Percentiles rank a stretch among this genome's conserved stretches.
Conservation (phyloP, 2,888 invertebrate species). For the Labia minor region DNA sequence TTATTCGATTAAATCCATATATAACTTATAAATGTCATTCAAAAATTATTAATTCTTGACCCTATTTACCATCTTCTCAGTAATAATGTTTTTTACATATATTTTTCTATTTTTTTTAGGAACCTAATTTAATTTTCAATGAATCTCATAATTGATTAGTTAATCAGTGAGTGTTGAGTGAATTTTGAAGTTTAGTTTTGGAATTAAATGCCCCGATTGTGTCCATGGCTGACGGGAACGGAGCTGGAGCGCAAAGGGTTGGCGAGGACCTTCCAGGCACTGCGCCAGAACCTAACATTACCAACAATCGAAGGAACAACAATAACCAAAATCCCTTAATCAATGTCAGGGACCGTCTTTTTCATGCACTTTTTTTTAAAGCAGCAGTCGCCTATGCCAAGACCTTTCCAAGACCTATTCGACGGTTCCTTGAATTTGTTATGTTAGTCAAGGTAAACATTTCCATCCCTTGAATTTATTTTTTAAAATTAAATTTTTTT, state of each 20-base stretch:
- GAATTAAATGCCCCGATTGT: background rate
- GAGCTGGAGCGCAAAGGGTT: background rate
- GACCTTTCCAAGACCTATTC: constrained; percentile 70
- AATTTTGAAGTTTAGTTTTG: background rate
- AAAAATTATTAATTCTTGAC: background rate
- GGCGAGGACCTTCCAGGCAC: constrained; percentile 1
- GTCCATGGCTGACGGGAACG: background rate
- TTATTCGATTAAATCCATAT: background rate
- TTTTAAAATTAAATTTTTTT: background rate
- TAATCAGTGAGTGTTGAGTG: background rate
- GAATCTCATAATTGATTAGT: background rate
- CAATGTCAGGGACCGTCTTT: constrained; percentile 80
- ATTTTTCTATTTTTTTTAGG: no score
- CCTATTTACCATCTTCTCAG: no score
- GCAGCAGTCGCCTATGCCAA: constrained; percentile 85
- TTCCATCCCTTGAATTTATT: background rate
- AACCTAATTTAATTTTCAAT: background rate
- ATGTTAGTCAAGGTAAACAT: constrained; percentile 59
- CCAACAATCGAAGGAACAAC: constrained; percentile 33
- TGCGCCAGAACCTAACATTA: constrained; percentile 25
- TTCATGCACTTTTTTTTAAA: constrained; percentile 89
- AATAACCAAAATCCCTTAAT: constrained; percentile 61
- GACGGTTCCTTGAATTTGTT: constrained; percentile 73
- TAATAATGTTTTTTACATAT: no score
- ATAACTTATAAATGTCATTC: background rate